Evolutionary conservation across 2,797 vertebrate species (phyloP).

Genomic region (Periophthalmus magnuspinnatus): DNA sequence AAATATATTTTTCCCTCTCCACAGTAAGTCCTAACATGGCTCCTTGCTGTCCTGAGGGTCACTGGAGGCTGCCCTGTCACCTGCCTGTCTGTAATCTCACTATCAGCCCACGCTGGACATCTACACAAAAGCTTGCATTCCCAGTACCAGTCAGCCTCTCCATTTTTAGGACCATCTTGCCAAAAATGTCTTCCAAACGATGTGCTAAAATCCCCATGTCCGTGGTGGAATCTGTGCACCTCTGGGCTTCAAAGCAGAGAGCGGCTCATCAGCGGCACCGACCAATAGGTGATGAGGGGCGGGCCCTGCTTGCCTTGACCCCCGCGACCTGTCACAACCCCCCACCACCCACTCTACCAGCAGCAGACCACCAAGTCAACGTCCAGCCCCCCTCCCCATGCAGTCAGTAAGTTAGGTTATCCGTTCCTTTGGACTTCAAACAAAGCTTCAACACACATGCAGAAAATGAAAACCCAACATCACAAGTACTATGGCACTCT

Average conservation of each 20-base stretch:
- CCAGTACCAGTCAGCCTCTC: conserved; percentile 31
- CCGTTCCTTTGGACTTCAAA: conserved; percentile 13
- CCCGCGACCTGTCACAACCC: conserved; percentile 55
- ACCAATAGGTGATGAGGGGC: conserved; percentile 69
- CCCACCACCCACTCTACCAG: conserved; percentile 14
- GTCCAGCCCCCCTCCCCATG: conserved; percentile 41
- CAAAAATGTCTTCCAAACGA: conserved; percentile 69
- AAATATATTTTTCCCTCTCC: neutral
- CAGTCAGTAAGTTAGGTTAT: conserved; percentile 40
- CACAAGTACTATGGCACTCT: neutral
- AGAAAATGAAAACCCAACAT: neutral
- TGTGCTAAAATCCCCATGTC: conserved; percentile 73
- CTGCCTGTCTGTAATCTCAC: conserved; percentile 41
- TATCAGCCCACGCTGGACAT: conserved; percentile 32
- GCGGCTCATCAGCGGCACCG: conserved; percentile 27
- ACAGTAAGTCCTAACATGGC: neutral
- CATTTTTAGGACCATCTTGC: conserved; percentile 69
- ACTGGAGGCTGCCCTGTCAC: conserved; percentile 29
- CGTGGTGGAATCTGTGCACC: conserved; percentile 68
- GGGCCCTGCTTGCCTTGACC: conserved; percentile 70
- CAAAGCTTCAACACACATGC: neutral
- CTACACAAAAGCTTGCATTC: conserved; percentile 47
- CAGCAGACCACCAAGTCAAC: conserved; percentile 30
- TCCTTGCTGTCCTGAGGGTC: conserved; percentile 11
- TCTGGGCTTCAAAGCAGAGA: conserved; percentile 63